Base-by-base conservation (phyloP, 2,797 vertebrate genomes). In the Rhabdomys pumilio region DNA sequence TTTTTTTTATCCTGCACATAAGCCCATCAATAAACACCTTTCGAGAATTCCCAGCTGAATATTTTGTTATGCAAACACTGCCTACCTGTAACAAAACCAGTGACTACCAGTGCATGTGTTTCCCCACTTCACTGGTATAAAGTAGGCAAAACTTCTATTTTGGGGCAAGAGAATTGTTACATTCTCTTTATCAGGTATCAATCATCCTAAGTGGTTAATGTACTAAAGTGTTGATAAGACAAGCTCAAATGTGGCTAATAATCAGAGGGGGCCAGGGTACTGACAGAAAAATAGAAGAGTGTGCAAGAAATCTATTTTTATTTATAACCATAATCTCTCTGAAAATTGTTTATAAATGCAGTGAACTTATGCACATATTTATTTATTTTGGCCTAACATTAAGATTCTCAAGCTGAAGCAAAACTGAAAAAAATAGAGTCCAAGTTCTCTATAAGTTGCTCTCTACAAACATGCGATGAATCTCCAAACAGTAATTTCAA, bases 371-470 rank as follows among this genome's bases (percentile, higher is more conserved):
- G 14, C 8, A 57, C 11, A 34, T 29, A 20, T 96, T 86, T 90
- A 61, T 1, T 90, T 88, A 88, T 55, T 1, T 69, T 57, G 12
- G 41, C 57, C 57, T 84, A 12, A 80, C 22, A 69, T 3, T 84
- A 73, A 94, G 72, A 82, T 76, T 76, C 14, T 15, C 26, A 67
- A 93, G 59, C 41, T 41, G 19, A 85, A 81, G 75, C 26, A 41
- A 91, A 83, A 73, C 2, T 41, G 26, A 93, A 50, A n/a, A 63
- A 29, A 85, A 67, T n/a, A 9, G 72, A 86, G 61, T 72, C 2
- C 7, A 55, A 81, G 26, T 65, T 50, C n/a, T 76, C n/a, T 7
- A 14, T 80, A 63, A 41, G 34, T 50, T 65, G 38, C 26, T 17
- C 20, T 88, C 41, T 10, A 17, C 8, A 47, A 69, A 14, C 20